Base-by-base conservation (phyloP, 2,113 vertebrate species). In the Sturnira hondurensis region DNA sequence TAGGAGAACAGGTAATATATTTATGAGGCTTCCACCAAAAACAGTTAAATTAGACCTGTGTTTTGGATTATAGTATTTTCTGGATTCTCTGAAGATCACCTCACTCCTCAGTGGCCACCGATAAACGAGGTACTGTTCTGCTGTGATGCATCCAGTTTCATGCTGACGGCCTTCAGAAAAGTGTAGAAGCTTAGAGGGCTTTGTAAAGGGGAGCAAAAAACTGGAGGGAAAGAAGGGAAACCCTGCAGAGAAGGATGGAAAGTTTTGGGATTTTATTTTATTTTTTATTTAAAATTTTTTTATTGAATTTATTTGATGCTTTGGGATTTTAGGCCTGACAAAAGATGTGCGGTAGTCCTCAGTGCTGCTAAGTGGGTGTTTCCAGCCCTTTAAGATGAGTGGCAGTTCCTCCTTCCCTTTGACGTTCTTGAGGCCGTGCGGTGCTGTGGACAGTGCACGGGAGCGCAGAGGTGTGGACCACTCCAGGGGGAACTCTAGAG, bases 321-420 rank as follows among this genome's bases (percentile, higher is more conserved):
- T 31, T 74, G 38, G 70, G 54, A 16, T 26, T 86, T 82, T n/a
- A 9, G 17, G 50, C 22, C 33, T 13, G 45, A 82, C 31, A 15
- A n/a, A 36, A n/a, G 20, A 4, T 36, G 6, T 24, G 22, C 9
- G 19, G 15, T 3, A 0, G 1, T 15, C 19, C 54, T 82, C 0
- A 13, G 47, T 12, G 11, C 52, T 36, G 31, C 38, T 31, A 2
- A 12, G 43, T 16, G 36, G 1, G 1, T 28, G 7, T 28, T 5
- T 24, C 67, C 4, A 0, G 65, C 45, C 4, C 20, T 50, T 33
- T 17, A 2, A 33, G 56, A 20, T 3, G 1, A 45, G 20, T 19
- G n/a, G 50, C 22, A 20, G 31, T 36, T 68, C 43, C 63, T 58
- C 14, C 6, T 1, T 4, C 33, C 31, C 45, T 28, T 38, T 43